Percentiles rank a stretch among this genome's conserved stretches.
Evolutionary conservation across 1,140 invertebrate genomes (phyloP).

Genomic region (Zophobas morio): DNA sequence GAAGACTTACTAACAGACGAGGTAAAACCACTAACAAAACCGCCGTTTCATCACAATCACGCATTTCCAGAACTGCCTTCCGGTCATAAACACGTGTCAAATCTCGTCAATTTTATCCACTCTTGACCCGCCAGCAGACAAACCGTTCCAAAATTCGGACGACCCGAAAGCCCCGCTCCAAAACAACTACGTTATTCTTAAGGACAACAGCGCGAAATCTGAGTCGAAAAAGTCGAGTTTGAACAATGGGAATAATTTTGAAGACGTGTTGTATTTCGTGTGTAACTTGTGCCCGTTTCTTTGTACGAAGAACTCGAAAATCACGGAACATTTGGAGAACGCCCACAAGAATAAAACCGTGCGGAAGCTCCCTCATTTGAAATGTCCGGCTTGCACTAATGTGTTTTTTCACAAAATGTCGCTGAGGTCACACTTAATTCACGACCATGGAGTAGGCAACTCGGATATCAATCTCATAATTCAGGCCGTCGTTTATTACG

Average conservation of each 20-base stretch:
- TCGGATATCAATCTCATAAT: conserved; percentile 63
- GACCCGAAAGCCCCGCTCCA: conserved; percentile 44
- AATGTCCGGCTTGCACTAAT: conserved; percentile 69
- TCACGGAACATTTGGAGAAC: conserved; percentile 62
- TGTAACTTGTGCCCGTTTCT: conserved; percentile 65
- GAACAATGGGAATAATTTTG: conserved; percentile 56
- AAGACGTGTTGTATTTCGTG: conserved; percentile 62
- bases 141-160: conserved; percentile 14
- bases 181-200: conserved; percentile 59
- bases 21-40: conserved; percentile 38
- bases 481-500: conserved; percentile 59
- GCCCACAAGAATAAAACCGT: conserved; percentile 61
- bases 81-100: conserved; percentile 62
- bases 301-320: conserved; percentile 63
- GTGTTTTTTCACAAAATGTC: conserved; percentile 68
- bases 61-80: conserved; percentile 60
- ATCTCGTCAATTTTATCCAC: conserved; percentile 63
- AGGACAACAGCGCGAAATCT: conserved; percentile 47
- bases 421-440: conserved; percentile 68
- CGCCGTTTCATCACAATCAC: neutral
- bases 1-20: conserved; percentile 57
- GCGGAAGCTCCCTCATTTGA: conserved; percentile 58
- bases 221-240: conserved; percentile 39
- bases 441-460: conserved; percentile 68
- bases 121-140: conserved; percentile 55